Conservation (phyloP, 2,888 invertebrate genomes). For the Nephrotoma flavescens region DNA sequence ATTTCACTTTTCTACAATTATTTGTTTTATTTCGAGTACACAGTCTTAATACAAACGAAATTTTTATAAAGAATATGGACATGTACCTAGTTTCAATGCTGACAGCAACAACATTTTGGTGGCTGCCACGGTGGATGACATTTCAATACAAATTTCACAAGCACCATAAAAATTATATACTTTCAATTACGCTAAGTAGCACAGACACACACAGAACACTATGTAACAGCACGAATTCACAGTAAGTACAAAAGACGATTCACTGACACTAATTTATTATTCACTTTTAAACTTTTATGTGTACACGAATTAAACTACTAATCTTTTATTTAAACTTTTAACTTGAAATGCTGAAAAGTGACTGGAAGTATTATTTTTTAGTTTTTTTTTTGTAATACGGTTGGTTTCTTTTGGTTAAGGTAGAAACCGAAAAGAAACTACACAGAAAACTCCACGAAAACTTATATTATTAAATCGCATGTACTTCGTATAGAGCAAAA, state of each 20-base stretch:
- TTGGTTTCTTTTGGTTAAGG: background rate
- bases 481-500: background rate
- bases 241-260: background rate
- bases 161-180: background rate
- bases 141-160: background rate
- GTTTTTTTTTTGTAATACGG: background rate
- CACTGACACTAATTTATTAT: background rate
- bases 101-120: slow-evolving; percentile 29
- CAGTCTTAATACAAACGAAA: background rate
- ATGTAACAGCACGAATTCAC: background rate
- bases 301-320: background rate
- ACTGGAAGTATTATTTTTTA: background rate
- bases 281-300: background rate
- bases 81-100: slow-evolving; percentile 30
- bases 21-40: background rate
- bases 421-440: background rate
- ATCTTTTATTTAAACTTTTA: background rate
- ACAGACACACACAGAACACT: background rate
- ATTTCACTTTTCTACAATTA: background rate
- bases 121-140: background rate
- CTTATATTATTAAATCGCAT: background rate
- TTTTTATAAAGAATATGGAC: background rate
- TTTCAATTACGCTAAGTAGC: background rate
- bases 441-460: background rate
- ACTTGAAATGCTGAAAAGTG: background rate